Percentiles rank a stretch among this genome's conserved stretches.
phyloP scores from a whole-genome alignment of 2,113 vertebrate species.

The Marmota monax region DNA sequence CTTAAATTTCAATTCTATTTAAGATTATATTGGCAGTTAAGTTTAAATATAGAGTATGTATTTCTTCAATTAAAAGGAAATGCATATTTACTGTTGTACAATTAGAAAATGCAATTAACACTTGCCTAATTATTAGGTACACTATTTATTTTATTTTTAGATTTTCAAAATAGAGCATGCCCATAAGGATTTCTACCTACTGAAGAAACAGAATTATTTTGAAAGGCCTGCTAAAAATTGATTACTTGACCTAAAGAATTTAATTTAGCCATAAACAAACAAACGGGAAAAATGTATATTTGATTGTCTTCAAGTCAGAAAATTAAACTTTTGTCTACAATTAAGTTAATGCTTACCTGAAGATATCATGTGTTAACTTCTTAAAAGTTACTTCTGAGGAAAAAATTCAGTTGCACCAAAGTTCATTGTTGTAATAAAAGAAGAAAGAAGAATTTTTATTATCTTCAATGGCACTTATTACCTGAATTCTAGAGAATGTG shows the following conservation, averaged over 20 bases:
- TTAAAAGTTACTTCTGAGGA: background rate
- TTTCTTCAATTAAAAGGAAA: conserved; percentile 53
- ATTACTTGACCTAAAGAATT: conserved; percentile 48
- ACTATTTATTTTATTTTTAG: conserved; percentile 65
- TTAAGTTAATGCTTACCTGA: background rate
- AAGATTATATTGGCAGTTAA: background rate
- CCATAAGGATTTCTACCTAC: conserved; percentile 15
- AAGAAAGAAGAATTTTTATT: background rate
- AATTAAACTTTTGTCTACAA: conserved; percentile 4
- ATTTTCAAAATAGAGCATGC: conserved; percentile 56
- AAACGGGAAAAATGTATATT: background rate
- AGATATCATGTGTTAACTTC: background rate
- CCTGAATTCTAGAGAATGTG: background rate
- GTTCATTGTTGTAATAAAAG: background rate
- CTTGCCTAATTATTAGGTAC: conserved; percentile 52
- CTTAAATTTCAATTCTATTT: background rate
- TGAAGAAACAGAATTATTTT: conserved; percentile 19
- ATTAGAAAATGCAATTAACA: conserved; percentile 60
- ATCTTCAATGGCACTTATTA: background rate
- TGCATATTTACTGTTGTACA: conserved; percentile 46
- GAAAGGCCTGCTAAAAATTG: conserved; percentile 17
- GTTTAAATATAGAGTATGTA: conserved; percentile 35
- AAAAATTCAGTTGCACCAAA: background rate
- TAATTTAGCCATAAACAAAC: background rate
- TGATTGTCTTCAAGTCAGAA: conserved; percentile 24